These are phyloP conservation scores for Polydrusus cervinus DNA, from an alignment of 2,888 invertebrate genomes.

Conservation along the genomic window DNA sequence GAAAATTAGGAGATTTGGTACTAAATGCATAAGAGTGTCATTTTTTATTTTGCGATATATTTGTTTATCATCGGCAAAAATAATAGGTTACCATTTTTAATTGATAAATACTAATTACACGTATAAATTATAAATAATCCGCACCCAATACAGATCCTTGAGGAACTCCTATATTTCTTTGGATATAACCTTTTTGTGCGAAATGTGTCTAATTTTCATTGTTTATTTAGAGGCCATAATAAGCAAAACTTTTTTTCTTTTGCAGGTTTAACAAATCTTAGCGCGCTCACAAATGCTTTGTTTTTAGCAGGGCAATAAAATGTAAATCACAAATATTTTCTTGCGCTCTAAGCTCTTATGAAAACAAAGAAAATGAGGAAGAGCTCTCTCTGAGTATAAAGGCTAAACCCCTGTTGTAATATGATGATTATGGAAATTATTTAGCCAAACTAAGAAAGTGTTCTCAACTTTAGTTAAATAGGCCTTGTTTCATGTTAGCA, in stretches of 20 bases:
- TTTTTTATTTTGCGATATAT: too few relatives aligned
- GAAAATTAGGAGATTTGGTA: too few relatives aligned
- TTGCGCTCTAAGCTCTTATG: constrained; percentile 9
- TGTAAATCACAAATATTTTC: constrained; percentile 24
- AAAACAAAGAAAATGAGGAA: constrained; percentile 32
- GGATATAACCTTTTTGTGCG: too few relatives aligned
- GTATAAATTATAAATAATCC: too few relatives aligned
- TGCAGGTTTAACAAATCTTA: neutral
- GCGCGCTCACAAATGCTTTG: constrained; percentile 4
- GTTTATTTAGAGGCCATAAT: too few relatives aligned
- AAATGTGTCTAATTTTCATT: too few relatives aligned
- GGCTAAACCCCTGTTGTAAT: constrained; percentile 30
- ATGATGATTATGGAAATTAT: constrained; percentile 51
- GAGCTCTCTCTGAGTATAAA: constrained; percentile 24
- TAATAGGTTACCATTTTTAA: too few relatives aligned
- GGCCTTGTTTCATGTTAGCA: constrained; percentile 10
- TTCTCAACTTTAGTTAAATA: constrained; percentile 12
- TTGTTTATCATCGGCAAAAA: too few relatives aligned
- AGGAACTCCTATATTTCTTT: too few relatives aligned
- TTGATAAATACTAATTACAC: too few relatives aligned
- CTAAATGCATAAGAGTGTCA: too few relatives aligned
- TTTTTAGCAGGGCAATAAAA: constrained; percentile 21
- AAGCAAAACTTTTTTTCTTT: neutral
- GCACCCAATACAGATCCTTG: too few relatives aligned
- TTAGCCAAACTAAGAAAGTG: constrained; percentile 34